Conservation (phyloP, 2,888 invertebrate species). For the Sesia bembeciformis region DNA sequence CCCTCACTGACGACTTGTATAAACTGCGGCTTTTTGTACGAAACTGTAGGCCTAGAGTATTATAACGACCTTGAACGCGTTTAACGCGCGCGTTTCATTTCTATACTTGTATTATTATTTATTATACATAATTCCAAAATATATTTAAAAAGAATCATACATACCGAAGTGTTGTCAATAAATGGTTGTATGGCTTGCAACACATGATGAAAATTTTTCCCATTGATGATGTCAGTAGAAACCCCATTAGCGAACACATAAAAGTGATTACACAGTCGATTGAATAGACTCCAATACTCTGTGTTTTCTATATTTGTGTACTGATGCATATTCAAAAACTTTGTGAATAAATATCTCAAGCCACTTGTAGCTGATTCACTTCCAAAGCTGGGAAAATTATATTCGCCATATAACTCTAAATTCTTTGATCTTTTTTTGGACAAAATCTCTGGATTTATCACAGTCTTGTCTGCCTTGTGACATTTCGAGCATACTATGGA, state of each 20-base stretch:
- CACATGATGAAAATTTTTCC: conserved; percentile 35
- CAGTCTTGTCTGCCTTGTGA: conserved; percentile 17
- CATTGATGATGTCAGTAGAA: conserved; percentile 33
- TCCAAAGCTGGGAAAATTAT: conserved; percentile 19
- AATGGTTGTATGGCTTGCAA: conserved; percentile 41
- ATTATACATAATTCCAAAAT: no score
- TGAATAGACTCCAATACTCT: conserved; percentile 42
- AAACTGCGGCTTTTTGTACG: no score
- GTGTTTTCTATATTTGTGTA: conserved; percentile 32
- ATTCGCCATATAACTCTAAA: conserved; percentile 26
- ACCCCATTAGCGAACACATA: conserved; percentile 46
- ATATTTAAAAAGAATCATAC: conserved; percentile 1
- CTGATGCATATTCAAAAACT: conserved; percentile 48
- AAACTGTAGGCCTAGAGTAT: no score
- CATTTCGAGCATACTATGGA: conserved; percentile 46
- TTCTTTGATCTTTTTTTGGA: conserved; percentile 16
- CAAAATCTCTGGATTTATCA: conserved; percentile 6
- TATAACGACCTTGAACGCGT: no score
- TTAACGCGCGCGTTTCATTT: no score
- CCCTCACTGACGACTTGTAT: no score
- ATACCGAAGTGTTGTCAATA: conserved; percentile 25
- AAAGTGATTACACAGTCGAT: conserved; percentile 45
- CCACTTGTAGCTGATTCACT: conserved; percentile 30
- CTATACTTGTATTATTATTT: no score
- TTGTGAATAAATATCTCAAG: conserved; percentile 37